Conservation (phyloP, 2,888 invertebrate genomes). For the Ornithoptera priamus region DNA sequence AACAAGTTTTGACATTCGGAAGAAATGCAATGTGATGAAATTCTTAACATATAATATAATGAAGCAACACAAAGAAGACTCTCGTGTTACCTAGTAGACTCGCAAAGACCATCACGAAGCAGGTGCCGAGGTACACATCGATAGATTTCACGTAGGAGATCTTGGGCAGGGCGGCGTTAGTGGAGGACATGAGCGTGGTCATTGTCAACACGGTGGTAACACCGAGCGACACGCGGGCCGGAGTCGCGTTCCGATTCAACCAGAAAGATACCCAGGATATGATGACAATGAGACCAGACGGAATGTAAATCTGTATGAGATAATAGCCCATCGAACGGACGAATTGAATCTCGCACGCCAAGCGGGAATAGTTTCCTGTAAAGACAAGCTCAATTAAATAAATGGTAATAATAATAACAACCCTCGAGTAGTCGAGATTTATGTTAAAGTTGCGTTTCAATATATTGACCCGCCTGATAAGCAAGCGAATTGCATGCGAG, state of each 20-base stretch:
- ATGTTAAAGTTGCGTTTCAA: too few species aligned
- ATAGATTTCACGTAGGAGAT: slow-evolving; percentile 99
- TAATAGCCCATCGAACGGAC: slow-evolving; percentile 99
- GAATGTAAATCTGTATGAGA: slow-evolving; percentile 98
- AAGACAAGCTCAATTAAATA: slow-evolving; percentile 31
- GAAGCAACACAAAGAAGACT: too few species aligned
- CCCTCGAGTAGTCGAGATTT: too few species aligned
- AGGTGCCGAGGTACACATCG: slow-evolving; percentile 97
- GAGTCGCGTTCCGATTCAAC: slow-evolving; percentile 96
- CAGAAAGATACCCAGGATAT: slow-evolving; percentile 98
- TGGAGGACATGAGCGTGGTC: slow-evolving; percentile 98
- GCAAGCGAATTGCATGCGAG: slow-evolving; percentile 47
- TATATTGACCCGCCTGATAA: slow-evolving; percentile 14
- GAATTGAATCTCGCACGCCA: slow-evolving; percentile 98
- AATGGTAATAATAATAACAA: too few species aligned
- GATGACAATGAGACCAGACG: slow-evolving; percentile 97
- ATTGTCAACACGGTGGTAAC: slow-evolving; percentile 98
- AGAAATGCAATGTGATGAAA: too few species aligned
- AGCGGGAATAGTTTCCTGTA: slow-evolving; percentile 95
- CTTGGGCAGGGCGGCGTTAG: slow-evolving; percentile 97
- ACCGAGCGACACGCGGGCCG: slow-evolving; percentile 95
- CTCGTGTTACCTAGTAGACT: slow-evolving; percentile 90
- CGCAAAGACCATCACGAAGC: slow-evolving; percentile 99
- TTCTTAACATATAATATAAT: too few species aligned
- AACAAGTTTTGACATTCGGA: too few species aligned